phyloP scores from a whole-genome alignment of 2,797 vertebrate species.

The Takifugu rubripes region DNA sequence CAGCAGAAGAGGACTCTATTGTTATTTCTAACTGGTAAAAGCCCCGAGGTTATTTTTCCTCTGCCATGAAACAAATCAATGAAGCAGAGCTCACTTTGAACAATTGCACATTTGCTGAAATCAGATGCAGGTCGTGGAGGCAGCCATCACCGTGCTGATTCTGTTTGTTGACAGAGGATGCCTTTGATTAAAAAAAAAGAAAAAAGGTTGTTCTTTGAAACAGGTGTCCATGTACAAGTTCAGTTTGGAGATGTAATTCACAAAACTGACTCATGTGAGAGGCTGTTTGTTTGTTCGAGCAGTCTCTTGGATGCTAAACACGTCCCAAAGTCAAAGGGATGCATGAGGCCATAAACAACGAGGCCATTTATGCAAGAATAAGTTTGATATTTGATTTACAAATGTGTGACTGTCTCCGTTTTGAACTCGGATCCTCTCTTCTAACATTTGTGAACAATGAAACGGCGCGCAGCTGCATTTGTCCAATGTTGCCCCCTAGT shows the following conservation, averaged over 20 bases:
- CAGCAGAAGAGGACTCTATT: slow-evolving; percentile 69
- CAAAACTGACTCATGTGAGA: slow-evolving; percentile 54
- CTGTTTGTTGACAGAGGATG: slow-evolving; percentile 67
- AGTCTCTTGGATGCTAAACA: slow-evolving; percentile 37
- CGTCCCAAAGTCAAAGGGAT: slow-evolving; percentile 43
- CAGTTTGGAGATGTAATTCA: slow-evolving; percentile 50
- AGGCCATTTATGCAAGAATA: slow-evolving; percentile 22
- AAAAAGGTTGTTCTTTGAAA: slow-evolving; percentile 64
- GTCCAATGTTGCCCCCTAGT: slow-evolving; percentile 60
- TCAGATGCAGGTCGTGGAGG: slow-evolving; percentile 69
- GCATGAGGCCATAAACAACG: slow-evolving; percentile 21
- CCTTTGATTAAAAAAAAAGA: slow-evolving; percentile 67
- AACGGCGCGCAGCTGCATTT: slow-evolving; percentile 14
- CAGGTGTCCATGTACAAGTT: slow-evolving; percentile 60
- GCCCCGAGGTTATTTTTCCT: slow-evolving; percentile 74
- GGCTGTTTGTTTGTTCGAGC: slow-evolving; percentile 61
- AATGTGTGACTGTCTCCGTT: slow-evolving; percentile 21
- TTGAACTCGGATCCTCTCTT: too few relatives aligned
- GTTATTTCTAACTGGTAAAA: slow-evolving; percentile 74
- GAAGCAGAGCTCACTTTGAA: slow-evolving; percentile 75
- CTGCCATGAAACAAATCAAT: slow-evolving; percentile 79
- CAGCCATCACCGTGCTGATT: slow-evolving; percentile 59
- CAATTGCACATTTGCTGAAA: slow-evolving; percentile 74
- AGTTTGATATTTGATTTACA: slow-evolving; percentile 31
- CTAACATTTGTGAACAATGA: not conserved